Evolutionary conservation across 2,797 vertebrate species (phyloP).

Genomic region (Nyctibius grandis): DNA sequence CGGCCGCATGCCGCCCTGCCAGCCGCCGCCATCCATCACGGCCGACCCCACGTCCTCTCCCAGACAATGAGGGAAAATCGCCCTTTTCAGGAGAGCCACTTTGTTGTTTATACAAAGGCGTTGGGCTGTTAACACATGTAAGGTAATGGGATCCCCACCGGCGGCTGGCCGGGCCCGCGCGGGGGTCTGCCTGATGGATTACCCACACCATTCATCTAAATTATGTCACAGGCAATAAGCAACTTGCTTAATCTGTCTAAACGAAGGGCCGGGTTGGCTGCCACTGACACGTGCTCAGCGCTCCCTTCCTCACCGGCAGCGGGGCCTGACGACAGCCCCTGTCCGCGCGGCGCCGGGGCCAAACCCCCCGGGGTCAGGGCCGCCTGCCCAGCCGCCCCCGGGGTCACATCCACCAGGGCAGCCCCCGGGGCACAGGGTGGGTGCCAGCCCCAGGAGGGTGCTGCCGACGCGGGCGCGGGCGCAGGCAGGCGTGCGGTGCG

Average conservation of each 20-base stretch:
- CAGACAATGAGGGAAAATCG: slow-evolving; percentile 78
- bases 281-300: slow-evolving; percentile 69
- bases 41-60: slow-evolving; percentile 66
- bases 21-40: slow-evolving; percentile 79
- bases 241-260: slow-evolving; percentile 78
- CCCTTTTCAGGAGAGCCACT: slow-evolving; percentile 77
- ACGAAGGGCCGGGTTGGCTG: slow-evolving; percentile 70
- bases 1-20: neutral
- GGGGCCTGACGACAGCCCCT: neutral
- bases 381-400: neutral
- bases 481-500: fast-evolving
- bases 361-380: no score
- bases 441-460: no score
- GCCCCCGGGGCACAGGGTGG: neutral
- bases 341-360: neutral
- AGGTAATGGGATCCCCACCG: slow-evolving; percentile 84
- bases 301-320: slow-evolving; percentile 69
- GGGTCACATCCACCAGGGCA: fast-evolving
- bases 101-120: slow-evolving; percentile 84
- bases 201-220: slow-evolving; percentile 86
- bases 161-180: slow-evolving; percentile 71
- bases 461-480: fast-evolving
- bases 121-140: slow-evolving; percentile 87
- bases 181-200: slow-evolving; percentile 78
- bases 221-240: slow-evolving; percentile 84